Evolutionary conservation across 2,797 vertebrate species (phyloP), one percentile per base, ranked within the genome.

Genomic region (Lepus oiostolus): DNA sequence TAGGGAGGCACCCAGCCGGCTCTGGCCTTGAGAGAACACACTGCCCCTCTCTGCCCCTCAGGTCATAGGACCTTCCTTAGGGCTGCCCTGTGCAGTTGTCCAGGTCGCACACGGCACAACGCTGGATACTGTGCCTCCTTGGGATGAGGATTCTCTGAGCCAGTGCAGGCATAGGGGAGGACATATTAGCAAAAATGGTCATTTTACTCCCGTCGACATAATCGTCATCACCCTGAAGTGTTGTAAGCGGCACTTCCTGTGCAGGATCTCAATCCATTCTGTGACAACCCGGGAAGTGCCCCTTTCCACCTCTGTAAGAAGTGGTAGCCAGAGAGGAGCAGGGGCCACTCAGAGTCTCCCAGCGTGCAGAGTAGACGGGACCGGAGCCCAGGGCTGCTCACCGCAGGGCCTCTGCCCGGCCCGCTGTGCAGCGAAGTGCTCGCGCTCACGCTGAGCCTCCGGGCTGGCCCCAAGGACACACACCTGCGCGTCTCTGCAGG

Each of bases 171-270:
- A 26, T 24, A 4, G 67, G 12, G n/a, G 50, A 0, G 1, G 7
- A 0, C 2, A 0, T 26, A 17, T 28, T 17, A 10, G 63, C 19
- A 6, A 47, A 72, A 47, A 50, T 4, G 16, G 42, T 14, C 42
- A 11, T 14, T 26, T 16, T 19, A 0, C 58, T 1, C 12, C 24
- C 2, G 42, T 26, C 67, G 16, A 10, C 10, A 30, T 12, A 14
- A 26, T 50, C 76, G 35, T 1, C 14, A 2, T 30, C 7, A 12
- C 0, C 0, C 1, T 2, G 1, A 10, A 32, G 71, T 3, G 35
- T 54, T 9, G 3, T 5, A 47, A 19, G 35, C 50, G 22, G 85
- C 71, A 13, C 52, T 42, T 50, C 1, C 21, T 60, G 14, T 2
- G 0, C 2, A n/a, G 9, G 21, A 19, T 19, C 26, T 68, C 58